Percentiles rank a stretch among this genome's conserved stretches.
phyloP scores from a whole-genome alignment of 1,140 invertebrate genomes.

The Drosophila pruinosa region DNA sequence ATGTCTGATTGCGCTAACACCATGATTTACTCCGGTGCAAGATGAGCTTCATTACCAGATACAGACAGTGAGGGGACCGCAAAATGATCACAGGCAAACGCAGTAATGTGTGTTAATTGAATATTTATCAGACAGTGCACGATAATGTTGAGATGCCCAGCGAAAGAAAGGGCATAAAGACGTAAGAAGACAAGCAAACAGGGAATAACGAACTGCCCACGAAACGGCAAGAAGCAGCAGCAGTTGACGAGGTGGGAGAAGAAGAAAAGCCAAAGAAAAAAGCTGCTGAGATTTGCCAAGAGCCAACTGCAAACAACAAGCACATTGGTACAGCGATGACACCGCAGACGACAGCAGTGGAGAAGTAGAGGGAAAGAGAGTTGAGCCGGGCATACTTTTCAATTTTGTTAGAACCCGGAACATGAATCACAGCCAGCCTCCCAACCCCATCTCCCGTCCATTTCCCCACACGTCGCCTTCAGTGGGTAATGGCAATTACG shows the following conservation, averaged over 20 bases:
- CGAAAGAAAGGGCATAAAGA: not conserved
- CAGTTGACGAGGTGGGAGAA: not conserved
- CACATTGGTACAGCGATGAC: not conserved
- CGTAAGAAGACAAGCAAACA: conserved; percentile 5
- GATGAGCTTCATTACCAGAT: not conserved
- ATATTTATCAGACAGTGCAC: conserved; percentile 3
- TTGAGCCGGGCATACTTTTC: conserved; percentile 14
- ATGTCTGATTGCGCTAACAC: not conserved
- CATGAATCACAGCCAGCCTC: conserved; percentile 16
- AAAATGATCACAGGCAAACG: too few species aligned
- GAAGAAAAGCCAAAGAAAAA: not conserved
- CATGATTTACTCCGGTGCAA: not conserved
- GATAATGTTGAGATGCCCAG: not conserved
- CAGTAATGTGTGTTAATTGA: conserved; percentile 4
- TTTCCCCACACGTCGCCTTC: not conserved
- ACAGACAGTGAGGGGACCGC: too few species aligned
- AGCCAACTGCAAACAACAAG: conserved; percentile 5
- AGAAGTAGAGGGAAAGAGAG: not conserved
- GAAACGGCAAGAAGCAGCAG: not conserved
- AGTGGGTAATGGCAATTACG: conserved; percentile 24
- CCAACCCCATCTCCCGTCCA: not conserved
- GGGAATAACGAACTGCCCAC: not conserved
- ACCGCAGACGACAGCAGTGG: not conserved
- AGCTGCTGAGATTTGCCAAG: conserved; percentile 19
- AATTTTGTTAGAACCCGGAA: conserved; percentile 10